Conservation (phyloP, 2,888 invertebrate genomes). For the Leucania comma region DNA sequence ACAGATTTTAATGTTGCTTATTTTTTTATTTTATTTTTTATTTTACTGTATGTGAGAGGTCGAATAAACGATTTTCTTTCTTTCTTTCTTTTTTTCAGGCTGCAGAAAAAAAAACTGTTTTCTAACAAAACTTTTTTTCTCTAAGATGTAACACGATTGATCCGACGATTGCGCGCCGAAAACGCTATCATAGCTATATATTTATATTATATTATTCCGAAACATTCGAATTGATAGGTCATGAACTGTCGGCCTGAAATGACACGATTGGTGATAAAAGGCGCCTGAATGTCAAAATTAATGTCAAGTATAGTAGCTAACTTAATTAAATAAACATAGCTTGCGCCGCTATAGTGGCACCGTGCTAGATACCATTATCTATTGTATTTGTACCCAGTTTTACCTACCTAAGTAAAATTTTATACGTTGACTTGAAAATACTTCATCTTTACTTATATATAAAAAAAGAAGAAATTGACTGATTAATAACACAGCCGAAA, state of each 20-base stretch:
- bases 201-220: conserved; percentile 17
- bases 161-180: not conserved
- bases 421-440: not conserved
- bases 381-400: not conserved
- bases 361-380: not conserved
- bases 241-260: conserved; percentile 19
- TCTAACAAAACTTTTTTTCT: not conserved
- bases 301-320: not conserved
- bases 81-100: no score
- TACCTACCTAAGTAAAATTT: not conserved
- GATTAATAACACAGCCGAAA: no score
- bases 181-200: conserved; percentile 27
- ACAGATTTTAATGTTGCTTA: no score
- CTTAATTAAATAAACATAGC: not conserved
- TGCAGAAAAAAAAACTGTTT: not conserved
- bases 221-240: conserved; percentile 26
- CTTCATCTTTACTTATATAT: no score
- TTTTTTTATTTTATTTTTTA: no score
- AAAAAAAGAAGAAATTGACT: no score
- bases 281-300: conserved; percentile 14
- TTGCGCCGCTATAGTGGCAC: not conserved
- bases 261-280: conserved; percentile 30
- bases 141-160: not conserved
- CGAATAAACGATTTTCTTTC: no score
- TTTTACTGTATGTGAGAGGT: no score